Base-by-base conservation (phyloP, 2,888 invertebrate genomes). In the Aporophyla lueneburgensis region DNA sequence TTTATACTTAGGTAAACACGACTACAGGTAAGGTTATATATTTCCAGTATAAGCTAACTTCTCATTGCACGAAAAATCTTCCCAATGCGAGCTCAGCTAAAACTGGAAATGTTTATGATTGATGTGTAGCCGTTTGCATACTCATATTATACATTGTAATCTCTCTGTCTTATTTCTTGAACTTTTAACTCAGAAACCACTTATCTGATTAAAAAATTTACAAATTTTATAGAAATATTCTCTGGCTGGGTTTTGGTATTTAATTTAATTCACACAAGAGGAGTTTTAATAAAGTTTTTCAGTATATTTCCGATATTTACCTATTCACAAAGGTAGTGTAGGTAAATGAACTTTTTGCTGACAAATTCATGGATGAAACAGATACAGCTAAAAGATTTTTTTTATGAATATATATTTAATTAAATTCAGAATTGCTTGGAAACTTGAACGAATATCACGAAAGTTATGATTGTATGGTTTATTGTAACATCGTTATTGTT, bases 381-480 rank as follows among this genome's bases (percentile, higher is more conserved):
- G n/a, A 40, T 62, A 56, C 54, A 51, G 14, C 16, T 54, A 61
- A 76, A 78, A 51, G 12, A n/a, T 43, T 70, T 78, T 51, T 21
- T 69, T 54, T 33, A 16, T 46, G 33, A 14, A 58, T 5, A 5
- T 27, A 24, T 59, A 58, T 66, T 58, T 66, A 1, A 33, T 66
- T 59, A 33, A 76, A 76, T 46, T 46, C 14, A 5, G 5, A 46
- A 53, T 53, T 43, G 19, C 12, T 58, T 66, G 19, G 19, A 19
- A 49, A 46, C 46, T 46, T 24, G 19, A 12, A 12, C 46, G 24
- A 65, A 12, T 6, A 65, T 27, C 24, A 65, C 10, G 2, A 19
- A 46, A 72, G 56, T 72, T 33, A 56, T 46, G 7, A 33, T 67
- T 54, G 21, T 33, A 21, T 24, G 6, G n/a, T 12, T 7, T 49